Evolutionary conservation across 2,888 invertebrate species (phyloP).

Genomic region (Hyppa rectilinea): DNA sequence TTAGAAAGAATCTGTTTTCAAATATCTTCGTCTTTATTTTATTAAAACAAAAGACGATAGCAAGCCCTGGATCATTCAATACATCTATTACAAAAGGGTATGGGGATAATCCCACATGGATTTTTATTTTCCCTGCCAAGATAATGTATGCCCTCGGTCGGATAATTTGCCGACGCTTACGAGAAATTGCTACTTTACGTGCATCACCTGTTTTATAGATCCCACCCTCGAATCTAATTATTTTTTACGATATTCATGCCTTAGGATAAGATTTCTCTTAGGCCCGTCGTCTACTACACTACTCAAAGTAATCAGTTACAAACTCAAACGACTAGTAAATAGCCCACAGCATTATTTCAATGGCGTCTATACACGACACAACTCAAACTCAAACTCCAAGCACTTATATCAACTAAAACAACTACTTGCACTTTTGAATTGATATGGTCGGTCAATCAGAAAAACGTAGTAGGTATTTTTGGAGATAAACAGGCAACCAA

Average conservation of each 20-base stretch:
- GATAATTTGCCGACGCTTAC: slow-evolving; percentile 69
- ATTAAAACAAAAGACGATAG: slow-evolving; percentile 2
- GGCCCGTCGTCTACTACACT: background rate
- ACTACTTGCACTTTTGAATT: too few relatives aligned
- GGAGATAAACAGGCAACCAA: too few relatives aligned
- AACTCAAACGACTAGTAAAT: too few relatives aligned
- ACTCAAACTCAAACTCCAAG: too few relatives aligned
- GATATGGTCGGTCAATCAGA: too few relatives aligned
- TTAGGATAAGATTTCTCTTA: background rate
- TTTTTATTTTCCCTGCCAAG: slow-evolving; percentile 65
- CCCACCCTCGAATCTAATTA: slow-evolving; percentile 37
- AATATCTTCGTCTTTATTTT: background rate
- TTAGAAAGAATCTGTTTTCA: background rate
- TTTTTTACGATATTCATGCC: slow-evolving; percentile 30
- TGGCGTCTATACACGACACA: too few relatives aligned
- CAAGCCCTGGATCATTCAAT: slow-evolving; percentile 20
- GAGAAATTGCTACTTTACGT: slow-evolving; percentile 60
- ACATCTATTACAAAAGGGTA: slow-evolving; percentile 38
- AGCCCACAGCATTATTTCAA: too few relatives aligned
- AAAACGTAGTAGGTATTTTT: too few relatives aligned
- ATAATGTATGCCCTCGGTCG: slow-evolving; percentile 70
- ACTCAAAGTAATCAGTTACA: background rate
- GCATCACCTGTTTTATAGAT: slow-evolving; percentile 51
- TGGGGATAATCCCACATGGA: slow-evolving; percentile 38
- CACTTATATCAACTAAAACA: too few relatives aligned